These are phyloP conservation scores for Lycia hirtaria DNA, from an alignment of 2,888 invertebrate species.

Conservation along the genomic window DNA sequence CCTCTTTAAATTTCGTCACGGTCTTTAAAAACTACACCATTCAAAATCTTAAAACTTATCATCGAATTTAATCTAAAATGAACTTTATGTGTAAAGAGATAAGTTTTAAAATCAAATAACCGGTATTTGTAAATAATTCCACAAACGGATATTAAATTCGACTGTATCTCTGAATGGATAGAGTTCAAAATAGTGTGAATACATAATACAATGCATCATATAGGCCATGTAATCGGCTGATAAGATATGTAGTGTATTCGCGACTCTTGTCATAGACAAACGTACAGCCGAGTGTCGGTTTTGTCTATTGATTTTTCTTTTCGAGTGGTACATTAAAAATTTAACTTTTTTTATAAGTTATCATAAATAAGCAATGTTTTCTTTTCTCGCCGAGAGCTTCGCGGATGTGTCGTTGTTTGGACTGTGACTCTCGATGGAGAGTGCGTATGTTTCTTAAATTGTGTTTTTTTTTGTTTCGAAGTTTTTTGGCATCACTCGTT, in stretches of 20 bases:
- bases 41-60: not conserved
- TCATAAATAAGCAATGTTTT: too few species aligned
- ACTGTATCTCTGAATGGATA: not conserved
- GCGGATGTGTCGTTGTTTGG: too few species aligned
- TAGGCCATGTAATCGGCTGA: conserved; percentile 35
- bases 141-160: not conserved
- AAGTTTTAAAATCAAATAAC: conserved; percentile 11
- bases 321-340: too few species aligned
- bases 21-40: conserved; percentile 3
- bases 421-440: too few species aligned
- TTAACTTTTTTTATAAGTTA: too few species aligned
- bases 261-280: conserved; percentile 29
- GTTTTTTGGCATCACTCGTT: too few species aligned
- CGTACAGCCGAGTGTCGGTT: conserved; percentile 8
- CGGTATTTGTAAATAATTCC: not conserved
- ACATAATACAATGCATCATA: conserved; percentile 18
- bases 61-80: not conserved
- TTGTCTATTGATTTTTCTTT: too few species aligned
- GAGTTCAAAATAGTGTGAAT: not conserved
- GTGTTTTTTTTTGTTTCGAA: too few species aligned
- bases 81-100: not conserved
- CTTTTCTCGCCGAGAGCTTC: too few species aligned
- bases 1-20: not conserved
- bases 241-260: conserved; percentile 41
- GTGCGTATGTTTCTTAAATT: too few species aligned